These are phyloP conservation scores for Caradrina kadenii DNA, from an alignment of 2,888 invertebrate genomes.

Conservation along the genomic window DNA sequence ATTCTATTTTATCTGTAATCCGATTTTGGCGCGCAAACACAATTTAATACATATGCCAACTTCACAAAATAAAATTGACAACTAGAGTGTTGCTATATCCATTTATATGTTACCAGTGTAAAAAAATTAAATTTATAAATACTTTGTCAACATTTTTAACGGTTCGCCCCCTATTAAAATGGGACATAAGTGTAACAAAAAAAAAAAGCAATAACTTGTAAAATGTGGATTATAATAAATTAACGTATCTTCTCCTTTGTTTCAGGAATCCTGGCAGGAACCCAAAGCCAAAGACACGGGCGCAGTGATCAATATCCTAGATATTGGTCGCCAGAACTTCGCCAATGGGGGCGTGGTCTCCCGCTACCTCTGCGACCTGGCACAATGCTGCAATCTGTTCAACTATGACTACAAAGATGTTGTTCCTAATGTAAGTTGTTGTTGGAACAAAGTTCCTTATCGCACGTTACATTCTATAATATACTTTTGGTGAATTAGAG, in stretches of 20 bases:
- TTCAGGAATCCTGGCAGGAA: conserved; percentile 91
- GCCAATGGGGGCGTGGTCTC: conserved; percentile 91
- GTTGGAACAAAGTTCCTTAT: too few species aligned
- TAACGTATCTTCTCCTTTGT: conserved; percentile 46
- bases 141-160: too few species aligned
- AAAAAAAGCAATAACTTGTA: too few species aligned
- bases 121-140: not conserved
- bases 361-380: conserved; percentile 91
- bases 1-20: not conserved
- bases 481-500: too few species aligned
- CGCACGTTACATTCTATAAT: too few species aligned
- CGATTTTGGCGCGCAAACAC: not conserved
- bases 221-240: not conserved
- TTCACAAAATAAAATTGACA: not conserved
- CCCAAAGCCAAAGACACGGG: conserved; percentile 90
- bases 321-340: conserved; percentile 88
- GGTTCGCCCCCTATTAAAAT: too few species aligned
- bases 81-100: conserved; percentile 1
- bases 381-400: conserved; percentile 92
- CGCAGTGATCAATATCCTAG: conserved; percentile 91
- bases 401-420: conserved; percentile 93
- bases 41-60: conserved; percentile 19
- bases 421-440: conserved; percentile 83
- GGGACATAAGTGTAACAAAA: too few species aligned
- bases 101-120: conserved; percentile 17